Evolutionary conservation across 1,140 invertebrate genomes (phyloP).

Genomic region (Araneus ventricosus): DNA sequence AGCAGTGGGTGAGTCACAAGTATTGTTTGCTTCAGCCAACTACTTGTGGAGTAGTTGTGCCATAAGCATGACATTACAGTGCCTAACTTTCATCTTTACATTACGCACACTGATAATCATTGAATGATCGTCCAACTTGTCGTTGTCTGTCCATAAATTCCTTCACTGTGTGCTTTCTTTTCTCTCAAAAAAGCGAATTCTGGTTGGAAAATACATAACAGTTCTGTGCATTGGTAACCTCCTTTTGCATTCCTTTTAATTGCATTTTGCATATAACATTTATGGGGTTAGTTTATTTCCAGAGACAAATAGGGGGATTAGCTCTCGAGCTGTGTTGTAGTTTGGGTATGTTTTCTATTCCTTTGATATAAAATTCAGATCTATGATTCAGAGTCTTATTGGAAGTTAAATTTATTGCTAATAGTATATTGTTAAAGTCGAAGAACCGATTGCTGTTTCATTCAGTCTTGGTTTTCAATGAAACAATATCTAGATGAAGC

Average conservation of each 20-base stretch:
- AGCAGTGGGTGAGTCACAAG: neutral
- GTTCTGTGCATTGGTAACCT: neutral
- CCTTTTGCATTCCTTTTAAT: neutral
- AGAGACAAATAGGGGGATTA: neutral
- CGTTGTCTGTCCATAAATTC: conserved; percentile 11
- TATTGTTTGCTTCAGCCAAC: neutral
- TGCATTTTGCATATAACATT: neutral
- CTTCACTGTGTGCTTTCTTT: neutral
- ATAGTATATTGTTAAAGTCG: too few species aligned
- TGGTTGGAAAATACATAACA: neutral
- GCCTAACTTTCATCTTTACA: neutral
- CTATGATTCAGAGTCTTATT: too few species aligned
- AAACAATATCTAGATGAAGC: too few species aligned
- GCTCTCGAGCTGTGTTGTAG: neutral
- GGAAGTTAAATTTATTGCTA: too few species aligned
- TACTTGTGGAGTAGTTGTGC: neutral
- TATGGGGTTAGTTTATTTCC: neutral
- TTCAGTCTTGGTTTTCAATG: too few species aligned
- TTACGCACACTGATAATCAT: conserved; percentile 47
- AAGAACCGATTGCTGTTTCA: too few species aligned
- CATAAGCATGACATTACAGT: conserved; percentile 14
- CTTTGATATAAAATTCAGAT: too few species aligned
- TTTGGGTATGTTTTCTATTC: too few species aligned
- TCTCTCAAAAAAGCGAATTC: neutral
- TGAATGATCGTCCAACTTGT: conserved; percentile 38